Conservation (phyloP, 2,797 vertebrate species). For the Esox masquinongy region DNA sequence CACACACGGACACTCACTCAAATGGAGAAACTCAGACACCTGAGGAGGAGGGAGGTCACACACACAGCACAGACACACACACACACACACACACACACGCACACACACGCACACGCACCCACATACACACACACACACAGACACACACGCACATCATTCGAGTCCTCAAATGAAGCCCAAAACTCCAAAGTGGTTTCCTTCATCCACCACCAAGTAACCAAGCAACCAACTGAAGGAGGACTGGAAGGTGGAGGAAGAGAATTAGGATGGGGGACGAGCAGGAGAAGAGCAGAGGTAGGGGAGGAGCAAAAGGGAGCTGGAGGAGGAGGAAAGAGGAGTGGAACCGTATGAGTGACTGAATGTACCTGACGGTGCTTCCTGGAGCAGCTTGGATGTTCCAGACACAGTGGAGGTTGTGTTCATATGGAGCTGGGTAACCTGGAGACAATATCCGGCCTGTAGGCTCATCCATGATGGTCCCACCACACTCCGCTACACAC, state of each 20-base stretch:
- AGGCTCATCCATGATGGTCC: slow-evolving; percentile 82
- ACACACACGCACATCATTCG: slow-evolving; percentile 1
- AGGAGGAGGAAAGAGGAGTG: neutral
- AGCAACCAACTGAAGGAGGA: slow-evolving; percentile 35
- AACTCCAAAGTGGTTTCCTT: slow-evolving; percentile 40
- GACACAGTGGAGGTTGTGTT: slow-evolving; percentile 95
- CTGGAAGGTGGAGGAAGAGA: neutral
- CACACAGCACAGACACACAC: neutral
- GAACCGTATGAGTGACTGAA: slow-evolving; percentile 22
- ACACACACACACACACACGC: slow-evolving; percentile 4
- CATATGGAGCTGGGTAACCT: slow-evolving; percentile 93
- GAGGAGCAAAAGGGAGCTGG: neutral
- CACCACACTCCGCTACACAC: slow-evolving; percentile 89
- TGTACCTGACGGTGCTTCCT: slow-evolving; percentile 95
- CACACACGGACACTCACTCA: neutral
- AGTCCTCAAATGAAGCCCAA: slow-evolving; percentile 23
- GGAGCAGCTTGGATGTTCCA: slow-evolving; percentile 93
- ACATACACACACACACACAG: slow-evolving; percentile 1
- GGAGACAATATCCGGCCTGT: slow-evolving; percentile 91
- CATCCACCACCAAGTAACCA: slow-evolving; percentile 43
- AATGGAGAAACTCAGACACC: neutral
- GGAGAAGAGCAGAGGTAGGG: neutral
- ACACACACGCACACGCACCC: neutral
- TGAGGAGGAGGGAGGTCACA: slow-evolving; percentile 13
- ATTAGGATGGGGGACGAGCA: neutral